Base-by-base conservation (phyloP, 92 coral and sea anemone species). In the Phymanthus crucifer region DNA sequence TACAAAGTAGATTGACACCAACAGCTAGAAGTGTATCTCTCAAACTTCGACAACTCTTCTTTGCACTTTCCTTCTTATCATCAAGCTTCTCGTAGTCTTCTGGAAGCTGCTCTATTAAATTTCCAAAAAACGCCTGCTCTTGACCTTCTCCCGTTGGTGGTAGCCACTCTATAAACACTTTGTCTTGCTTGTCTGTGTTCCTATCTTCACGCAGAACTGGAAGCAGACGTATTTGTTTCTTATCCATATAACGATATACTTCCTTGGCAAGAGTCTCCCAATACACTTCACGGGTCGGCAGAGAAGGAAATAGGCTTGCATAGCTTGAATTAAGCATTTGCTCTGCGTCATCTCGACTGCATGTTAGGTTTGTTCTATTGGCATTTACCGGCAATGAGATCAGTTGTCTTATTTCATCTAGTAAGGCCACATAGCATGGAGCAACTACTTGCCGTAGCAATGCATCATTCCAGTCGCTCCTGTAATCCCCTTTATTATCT, bases 181-280 rank as follows among this genome's bases (percentile, higher is more conserved):
- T 8, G 2, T 37, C 31, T 37, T 58, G 72, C 3, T 66, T 38
- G 21, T 70, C 88, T 14, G 16, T 32, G 32, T 38, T 40, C 18
- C 11, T 11, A 1, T 11, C 37, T 46, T 54, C 19, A 1, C 90
- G 89, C 37, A 91, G 33, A 8, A 89, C 89, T 17, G 97, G 97
- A 27, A 92, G 78, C 61, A 92, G 82, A 7, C 80, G 78, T 75
- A 73, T 52, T 36, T 29, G 74, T 32, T 72, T 83, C 19, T 48
- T 40, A 26, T 83, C 66, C 66, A 92, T 48, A 36, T 64, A 74
- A 34, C 83, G 91, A 76, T 94, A 94, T 23, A 94, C 89, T 31
- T 90, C 89, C 47, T 65, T 84, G 38, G 83, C 90, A 45, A 85
- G 61, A 29, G 83, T 86, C 1, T 38, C 66, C 96, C 96, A 94